These are phyloP conservation scores for Drosophila prostipennis DNA, from an alignment of 2,888 invertebrate species.

Conservation along the genomic window DNA sequence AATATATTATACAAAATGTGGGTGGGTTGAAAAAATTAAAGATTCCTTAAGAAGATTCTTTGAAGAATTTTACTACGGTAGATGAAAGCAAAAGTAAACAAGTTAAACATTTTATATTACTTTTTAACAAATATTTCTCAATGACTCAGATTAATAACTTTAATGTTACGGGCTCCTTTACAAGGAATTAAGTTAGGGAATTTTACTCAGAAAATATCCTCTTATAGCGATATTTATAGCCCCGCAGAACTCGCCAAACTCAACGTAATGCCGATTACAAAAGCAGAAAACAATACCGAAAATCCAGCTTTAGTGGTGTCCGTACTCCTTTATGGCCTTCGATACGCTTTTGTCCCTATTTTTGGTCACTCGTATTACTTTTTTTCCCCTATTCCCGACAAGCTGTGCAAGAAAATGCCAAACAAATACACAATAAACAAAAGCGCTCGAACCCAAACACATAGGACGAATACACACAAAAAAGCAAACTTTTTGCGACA, in stretches of 20 bases:
- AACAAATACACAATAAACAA: constrained; percentile 68
- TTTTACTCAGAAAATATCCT: not conserved
- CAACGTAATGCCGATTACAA: constrained; percentile 9
- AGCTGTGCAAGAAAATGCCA: constrained; percentile 68
- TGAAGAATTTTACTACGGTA: not conserved
- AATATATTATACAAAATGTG: constrained; percentile 38
- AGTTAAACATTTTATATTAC: not conserved
- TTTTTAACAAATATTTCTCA: no score
- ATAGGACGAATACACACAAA: constrained; percentile 27
- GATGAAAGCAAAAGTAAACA: not conserved
- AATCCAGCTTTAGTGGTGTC: constrained; percentile 13
- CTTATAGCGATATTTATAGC: not conserved
- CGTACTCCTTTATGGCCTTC: constrained; percentile 27
- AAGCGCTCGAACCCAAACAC: constrained; percentile 50
- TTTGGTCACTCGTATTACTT: constrained; percentile 58
- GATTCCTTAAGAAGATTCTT: constrained; percentile 4
- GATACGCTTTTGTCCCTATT: constrained; percentile 37
- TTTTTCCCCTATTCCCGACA: constrained; percentile 45
- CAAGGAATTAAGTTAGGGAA: not conserved
- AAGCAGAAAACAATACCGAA: constrained; percentile 8
- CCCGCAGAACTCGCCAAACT: not conserved
- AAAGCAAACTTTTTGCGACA: constrained; percentile 72
- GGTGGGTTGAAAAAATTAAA: constrained; percentile 38
- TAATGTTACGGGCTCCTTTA: no score
- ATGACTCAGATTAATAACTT: no score